These are phyloP conservation scores for Oplegnathus fasciatus DNA, from an alignment of 2,113 vertebrate species.

Conservation along the genomic window DNA sequence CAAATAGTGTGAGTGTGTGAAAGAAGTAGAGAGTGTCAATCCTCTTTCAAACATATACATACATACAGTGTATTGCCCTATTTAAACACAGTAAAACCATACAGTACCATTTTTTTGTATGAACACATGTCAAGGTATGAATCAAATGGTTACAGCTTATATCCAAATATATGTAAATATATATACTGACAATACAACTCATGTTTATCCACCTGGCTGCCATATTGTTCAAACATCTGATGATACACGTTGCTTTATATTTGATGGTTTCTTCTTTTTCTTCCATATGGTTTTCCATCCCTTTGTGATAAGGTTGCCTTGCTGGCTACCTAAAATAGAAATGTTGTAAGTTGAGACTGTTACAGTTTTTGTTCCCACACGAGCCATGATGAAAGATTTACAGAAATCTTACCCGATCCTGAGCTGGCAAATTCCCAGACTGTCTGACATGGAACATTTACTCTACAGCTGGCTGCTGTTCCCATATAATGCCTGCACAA, in stretches of 20 bases:
- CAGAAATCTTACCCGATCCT: background rate
- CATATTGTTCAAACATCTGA: background rate
- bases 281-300: background rate
- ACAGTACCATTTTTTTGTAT: background rate
- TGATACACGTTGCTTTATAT: constrained; percentile 1
- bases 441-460: background rate
- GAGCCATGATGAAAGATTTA: constrained; percentile 10
- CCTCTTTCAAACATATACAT: too few relatives aligned
- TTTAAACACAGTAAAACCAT: background rate
- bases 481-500: background rate
- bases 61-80: background rate
- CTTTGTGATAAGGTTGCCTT: background rate
- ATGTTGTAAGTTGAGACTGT: background rate
- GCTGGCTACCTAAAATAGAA: constrained; percentile 1
- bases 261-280: background rate
- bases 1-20: background rate
- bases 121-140: background rate
- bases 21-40: too few relatives aligned
- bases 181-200: too few relatives aligned
- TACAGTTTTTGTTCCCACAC: constrained; percentile 12
- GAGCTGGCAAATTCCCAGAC: constrained; percentile 5
- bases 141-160: background rate
- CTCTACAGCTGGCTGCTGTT: background rate
- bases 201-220: background rate
- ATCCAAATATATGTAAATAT: background rate